Base-by-base conservation (phyloP, 2,797 vertebrate genomes). In the Otolemur crassicaudatus region DNA sequence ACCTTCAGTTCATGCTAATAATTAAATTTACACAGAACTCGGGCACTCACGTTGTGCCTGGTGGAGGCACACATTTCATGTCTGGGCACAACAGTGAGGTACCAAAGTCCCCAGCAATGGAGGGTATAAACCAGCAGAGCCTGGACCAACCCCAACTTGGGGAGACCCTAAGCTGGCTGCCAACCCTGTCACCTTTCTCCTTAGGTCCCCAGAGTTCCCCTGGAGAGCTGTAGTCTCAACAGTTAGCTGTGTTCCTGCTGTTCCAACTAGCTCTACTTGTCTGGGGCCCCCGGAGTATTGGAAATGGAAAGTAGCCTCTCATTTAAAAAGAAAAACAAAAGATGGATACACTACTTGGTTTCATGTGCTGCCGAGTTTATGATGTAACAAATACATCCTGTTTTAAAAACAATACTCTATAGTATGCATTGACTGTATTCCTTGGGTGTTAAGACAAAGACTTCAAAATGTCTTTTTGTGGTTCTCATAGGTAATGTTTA, bases 1-100 rank as follows among this genome's bases (percentile, higher is more conserved):
- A 58, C 96, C 97, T 96, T 94, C 29, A n/a, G 95, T 96, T 96
- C 87, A 67, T 81, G 97, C 97, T 97, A 92, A 97, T 96, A 96
- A 97, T 97, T 96, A 97, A 95, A 97, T 97, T 87, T 93, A 70
- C 93, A 79, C 77, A 65, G 96, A 84, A 70, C 96, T 49, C 65
- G 56, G n/a, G 85, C 79, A 14, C 76, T 76, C 25, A 1, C 27
- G 0, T 22, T 2, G 1, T 29, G 83, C 73, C 46, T 46, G 17
- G 7, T 1, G 8, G 86, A 94, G 61, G 49, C 46, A 11, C 3
- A 31, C 31, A 1, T 46, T 37, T 29, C 60, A 56, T 67, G 58
- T 29, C 80, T 79, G 46, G 88, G 85, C n/a, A 56, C 34, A 16
- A 1, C 29, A 23, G 31, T 2, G 31, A 65, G 10, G 20, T 2